Evolutionary conservation across 2,113 vertebrate genomes (phyloP).

Genomic region (Lathamus discolor): DNA sequence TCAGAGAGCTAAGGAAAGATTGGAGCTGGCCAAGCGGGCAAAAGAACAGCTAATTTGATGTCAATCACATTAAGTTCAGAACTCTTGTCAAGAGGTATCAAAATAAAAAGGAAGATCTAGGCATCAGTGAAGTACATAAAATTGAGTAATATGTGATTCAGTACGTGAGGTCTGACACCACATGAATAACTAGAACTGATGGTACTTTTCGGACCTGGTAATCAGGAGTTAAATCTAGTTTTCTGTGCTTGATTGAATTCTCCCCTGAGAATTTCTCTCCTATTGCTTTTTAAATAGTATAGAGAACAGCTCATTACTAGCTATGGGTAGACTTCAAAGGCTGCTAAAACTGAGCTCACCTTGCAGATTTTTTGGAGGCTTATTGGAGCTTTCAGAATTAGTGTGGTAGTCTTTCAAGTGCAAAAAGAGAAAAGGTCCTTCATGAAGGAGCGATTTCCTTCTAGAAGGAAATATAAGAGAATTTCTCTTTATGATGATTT

Average conservation of each 20-base stretch:
- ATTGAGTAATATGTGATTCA: neutral
- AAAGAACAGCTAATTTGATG: neutral
- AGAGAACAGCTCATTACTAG: neutral
- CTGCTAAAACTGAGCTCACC: slow-evolving; percentile 12
- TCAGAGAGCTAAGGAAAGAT: neutral
- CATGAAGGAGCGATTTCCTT: neutral
- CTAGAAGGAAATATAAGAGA: neutral
- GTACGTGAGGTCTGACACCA: neutral
- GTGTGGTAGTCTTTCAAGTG: neutral
- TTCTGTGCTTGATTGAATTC: neutral
- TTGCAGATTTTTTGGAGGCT: neutral
- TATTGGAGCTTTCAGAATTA: slow-evolving; percentile 19
- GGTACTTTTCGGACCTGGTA: neutral
- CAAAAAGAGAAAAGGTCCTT: neutral
- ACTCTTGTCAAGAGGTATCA: neutral
- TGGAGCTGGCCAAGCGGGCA: neutral
- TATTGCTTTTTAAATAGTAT: neutral
- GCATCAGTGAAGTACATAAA: neutral
- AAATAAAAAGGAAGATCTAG: neutral
- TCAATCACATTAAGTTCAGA: neutral
- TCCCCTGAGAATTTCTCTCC: neutral
- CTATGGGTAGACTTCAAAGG: neutral
- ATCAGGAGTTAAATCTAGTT: neutral
- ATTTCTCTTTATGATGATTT: neutral
- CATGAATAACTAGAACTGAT: neutral